Evolutionary conservation across 2,888 invertebrate species (phyloP).

Genomic region (Amphiduros pacificus): DNA sequence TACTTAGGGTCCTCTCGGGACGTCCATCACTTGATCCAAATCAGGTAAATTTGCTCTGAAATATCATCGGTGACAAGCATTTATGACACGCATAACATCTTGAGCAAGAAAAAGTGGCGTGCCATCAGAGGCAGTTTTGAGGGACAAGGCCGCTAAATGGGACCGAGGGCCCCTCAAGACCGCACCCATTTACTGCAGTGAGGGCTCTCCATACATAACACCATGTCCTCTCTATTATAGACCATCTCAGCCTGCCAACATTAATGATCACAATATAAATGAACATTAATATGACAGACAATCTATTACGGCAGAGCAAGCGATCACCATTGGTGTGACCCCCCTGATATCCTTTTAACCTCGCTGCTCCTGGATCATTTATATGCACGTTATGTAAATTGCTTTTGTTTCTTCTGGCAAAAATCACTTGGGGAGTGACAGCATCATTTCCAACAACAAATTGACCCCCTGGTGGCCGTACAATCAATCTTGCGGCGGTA

Average conservation of each 20-base stretch:
- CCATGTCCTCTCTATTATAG: neutral
- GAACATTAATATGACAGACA: conserved; percentile 21
- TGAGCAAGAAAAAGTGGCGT: neutral
- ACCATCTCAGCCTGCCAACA: neutral
- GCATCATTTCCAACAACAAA: conserved; percentile 20
- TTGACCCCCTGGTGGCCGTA: neutral
- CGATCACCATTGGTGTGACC: neutral
- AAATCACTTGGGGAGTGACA: conserved; percentile 7
- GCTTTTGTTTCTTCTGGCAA: conserved; percentile 20
- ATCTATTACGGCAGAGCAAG: conserved; percentile 12
- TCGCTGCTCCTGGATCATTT: conserved; percentile 5
- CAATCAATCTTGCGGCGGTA: neutral
- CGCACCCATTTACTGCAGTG: too few relatives aligned
- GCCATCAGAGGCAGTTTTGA: neutral
- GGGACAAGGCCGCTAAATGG: neutral
- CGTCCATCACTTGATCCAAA: neutral
- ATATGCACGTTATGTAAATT: conserved; percentile 20
- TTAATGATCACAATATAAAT: conserved; percentile 14
- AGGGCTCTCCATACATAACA: neutral
- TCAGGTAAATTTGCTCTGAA: conserved; percentile 12
- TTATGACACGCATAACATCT: conserved; percentile 8
- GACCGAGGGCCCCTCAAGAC: neutral
- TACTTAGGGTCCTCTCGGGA: too few relatives aligned
- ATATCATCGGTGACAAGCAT: conserved; percentile 14
- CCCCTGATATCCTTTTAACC: conserved; percentile 7